phyloP scores from a whole-genome alignment of 2,113 vertebrate species.

The Baryphthengus martii region DNA sequence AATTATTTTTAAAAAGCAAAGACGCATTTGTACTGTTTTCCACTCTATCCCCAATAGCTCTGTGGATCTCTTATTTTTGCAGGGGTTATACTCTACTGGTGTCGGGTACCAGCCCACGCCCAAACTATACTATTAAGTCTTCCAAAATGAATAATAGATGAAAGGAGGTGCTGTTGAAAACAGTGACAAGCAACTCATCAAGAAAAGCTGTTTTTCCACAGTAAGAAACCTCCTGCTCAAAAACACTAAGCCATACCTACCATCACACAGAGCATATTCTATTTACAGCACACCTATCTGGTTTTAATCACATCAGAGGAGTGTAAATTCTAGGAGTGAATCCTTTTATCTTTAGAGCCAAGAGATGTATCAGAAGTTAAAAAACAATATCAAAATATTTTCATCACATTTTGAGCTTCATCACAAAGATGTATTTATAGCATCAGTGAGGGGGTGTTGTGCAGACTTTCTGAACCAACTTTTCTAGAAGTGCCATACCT shows the following conservation, averaged over 20 bases:
- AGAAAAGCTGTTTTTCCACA: constrained; percentile 69
- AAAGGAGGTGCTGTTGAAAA: constrained; percentile 71
- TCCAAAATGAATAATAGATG: constrained; percentile 76
- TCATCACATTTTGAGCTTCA: constrained; percentile 47
- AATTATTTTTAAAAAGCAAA: neutral
- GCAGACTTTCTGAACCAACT: neutral
- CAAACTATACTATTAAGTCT: constrained; percentile 61
- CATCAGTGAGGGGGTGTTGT: neutral
- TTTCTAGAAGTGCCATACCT: neutral
- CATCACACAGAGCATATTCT: constrained; percentile 47
- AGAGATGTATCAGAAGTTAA: constrained; percentile 62
- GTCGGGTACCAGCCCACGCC: constrained; percentile 56
- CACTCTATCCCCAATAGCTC: neutral
- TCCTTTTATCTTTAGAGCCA: constrained; percentile 68
- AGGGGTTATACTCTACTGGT: constrained; percentile 38
- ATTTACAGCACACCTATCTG: constrained; percentile 63
- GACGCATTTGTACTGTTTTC: neutral
- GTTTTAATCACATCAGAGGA: constrained; percentile 63
- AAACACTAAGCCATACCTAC: constrained; percentile 54
- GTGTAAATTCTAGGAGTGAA: constrained; percentile 51
- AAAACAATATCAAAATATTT: constrained; percentile 61
- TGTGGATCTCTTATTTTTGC: neutral
- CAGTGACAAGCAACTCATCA: constrained; percentile 71
- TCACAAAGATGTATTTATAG: constrained; percentile 49
- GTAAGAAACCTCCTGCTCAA: constrained; percentile 64